A percentile compares a stretch with the other conserved stretches of the same genome.
These are phyloP conservation scores for Axea sp. DNA, from an alignment of 2,888 invertebrate genomes.

Conservation along the genomic window DNA sequence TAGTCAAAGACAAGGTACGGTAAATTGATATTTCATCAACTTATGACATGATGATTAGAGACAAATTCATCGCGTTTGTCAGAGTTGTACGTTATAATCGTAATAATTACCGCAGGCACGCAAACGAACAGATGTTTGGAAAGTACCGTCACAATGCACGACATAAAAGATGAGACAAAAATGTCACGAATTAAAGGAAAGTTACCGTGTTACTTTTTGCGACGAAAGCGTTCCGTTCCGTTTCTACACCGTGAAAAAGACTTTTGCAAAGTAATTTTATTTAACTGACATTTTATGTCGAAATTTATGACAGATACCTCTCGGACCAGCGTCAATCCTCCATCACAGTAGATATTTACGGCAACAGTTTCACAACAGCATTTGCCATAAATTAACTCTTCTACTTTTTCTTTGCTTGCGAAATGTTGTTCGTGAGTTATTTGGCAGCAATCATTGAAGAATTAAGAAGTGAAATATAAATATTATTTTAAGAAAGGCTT, in stretches of 20 bases:
- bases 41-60: too few species aligned
- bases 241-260: constrained; percentile 27
- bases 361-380: constrained; percentile 1
- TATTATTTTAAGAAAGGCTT: too few species aligned
- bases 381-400: constrained; percentile 24
- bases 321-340: constrained; percentile 10
- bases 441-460: background rate
- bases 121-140: background rate
- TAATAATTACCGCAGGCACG: constrained; percentile 6
- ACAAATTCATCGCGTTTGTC: too few species aligned
- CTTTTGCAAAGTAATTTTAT: constrained; percentile 29
- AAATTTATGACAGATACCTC: constrained; percentile 21
- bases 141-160: constrained; percentile 4
- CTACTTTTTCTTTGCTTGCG: constrained; percentile 6
- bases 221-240: background rate
- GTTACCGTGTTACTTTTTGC: constrained; percentile 18
- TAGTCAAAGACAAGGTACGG: too few species aligned
- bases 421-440: constrained; percentile 20
- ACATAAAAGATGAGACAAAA: constrained; percentile 29
- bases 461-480: too few species aligned
- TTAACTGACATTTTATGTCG: constrained; percentile 16
- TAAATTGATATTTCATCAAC: too few species aligned
- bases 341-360: constrained; percentile 13
- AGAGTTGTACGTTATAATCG: constrained; percentile 5
- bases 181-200: constrained; percentile 23